Evolutionary conservation across 2,113 vertebrate species (phyloP).

Genomic region (Marmota monax): DNA sequence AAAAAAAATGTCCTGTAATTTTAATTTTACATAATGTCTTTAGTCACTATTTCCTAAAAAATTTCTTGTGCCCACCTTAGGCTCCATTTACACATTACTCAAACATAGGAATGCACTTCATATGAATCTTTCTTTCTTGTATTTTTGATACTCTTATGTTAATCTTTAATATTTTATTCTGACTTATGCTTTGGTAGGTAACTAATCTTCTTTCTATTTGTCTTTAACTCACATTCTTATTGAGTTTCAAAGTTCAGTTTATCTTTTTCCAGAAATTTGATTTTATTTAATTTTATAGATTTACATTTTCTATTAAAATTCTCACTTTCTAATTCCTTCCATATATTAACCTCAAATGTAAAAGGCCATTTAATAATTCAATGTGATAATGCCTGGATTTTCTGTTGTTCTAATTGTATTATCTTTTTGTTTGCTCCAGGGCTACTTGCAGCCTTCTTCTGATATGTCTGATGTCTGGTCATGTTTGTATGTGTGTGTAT

Average conservation of each 20-base stretch:
- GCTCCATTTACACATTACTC: background rate
- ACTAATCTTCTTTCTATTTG: background rate
- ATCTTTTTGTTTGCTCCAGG: background rate
- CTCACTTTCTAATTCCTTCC: background rate
- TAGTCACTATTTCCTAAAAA: background rate
- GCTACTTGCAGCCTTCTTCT: background rate
- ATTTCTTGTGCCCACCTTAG: background rate
- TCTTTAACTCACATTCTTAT: background rate
- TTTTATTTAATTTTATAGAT: background rate
- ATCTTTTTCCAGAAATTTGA: background rate
- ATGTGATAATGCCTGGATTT: background rate
- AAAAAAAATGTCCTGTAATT: background rate
- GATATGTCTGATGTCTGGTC: background rate
- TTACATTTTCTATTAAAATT: background rate
- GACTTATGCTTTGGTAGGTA: background rate
- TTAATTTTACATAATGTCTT: background rate
- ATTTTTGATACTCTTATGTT: background rate
- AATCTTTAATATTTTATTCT: background rate
- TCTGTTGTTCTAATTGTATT: background rate
- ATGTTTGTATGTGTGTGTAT: background rate
- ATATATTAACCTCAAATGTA: background rate
- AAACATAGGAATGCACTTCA: background rate
- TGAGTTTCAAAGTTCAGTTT: background rate
- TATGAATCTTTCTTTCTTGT: background rate
- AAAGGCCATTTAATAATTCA: background rate